Conservation (phyloP, 2,888 invertebrate genomes). For the Parnassius apollo region DNA sequence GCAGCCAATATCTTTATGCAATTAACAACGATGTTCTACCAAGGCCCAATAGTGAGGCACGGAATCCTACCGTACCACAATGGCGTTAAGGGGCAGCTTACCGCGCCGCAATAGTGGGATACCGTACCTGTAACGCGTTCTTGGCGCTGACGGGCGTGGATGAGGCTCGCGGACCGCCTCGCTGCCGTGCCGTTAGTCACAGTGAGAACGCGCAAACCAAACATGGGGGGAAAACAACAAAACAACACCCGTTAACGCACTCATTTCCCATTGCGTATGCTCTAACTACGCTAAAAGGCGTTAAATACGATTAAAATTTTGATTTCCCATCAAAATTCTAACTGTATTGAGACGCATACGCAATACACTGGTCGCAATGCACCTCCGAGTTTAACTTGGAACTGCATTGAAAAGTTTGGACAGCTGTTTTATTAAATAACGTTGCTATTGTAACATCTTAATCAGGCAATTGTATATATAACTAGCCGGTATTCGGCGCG, state of each 20-base stretch:
- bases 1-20: background rate
- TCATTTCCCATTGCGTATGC: constrained; percentile 43
- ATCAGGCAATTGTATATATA: too few species aligned
- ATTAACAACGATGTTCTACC: background rate
- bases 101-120: constrained; percentile 74
- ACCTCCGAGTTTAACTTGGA: background rate
- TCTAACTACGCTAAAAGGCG: constrained; percentile 20
- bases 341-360: background rate
- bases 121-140: constrained; percentile 85
- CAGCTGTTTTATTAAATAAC: constrained; percentile 15
- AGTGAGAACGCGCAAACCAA: constrained; percentile 71
- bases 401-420: constrained; percentile 4
- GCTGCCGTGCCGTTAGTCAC: constrained; percentile 67
- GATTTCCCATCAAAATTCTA: constrained; percentile 8
- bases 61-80: constrained; percentile 35
- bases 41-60: constrained; percentile 27
- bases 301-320: constrained; percentile 4
- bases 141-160: constrained; percentile 82
- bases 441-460: too few species aligned
- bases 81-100: constrained; percentile 46
- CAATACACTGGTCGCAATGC: constrained; percentile 3
- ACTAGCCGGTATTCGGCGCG: too few species aligned
- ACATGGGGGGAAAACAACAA: constrained; percentile 73
- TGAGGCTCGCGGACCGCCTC: constrained; percentile 78
- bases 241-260: constrained; percentile 77